These are phyloP conservation scores for Osedax fenrisi DNA, from an alignment of 2,888 invertebrate genomes.

Conservation along the genomic window DNA sequence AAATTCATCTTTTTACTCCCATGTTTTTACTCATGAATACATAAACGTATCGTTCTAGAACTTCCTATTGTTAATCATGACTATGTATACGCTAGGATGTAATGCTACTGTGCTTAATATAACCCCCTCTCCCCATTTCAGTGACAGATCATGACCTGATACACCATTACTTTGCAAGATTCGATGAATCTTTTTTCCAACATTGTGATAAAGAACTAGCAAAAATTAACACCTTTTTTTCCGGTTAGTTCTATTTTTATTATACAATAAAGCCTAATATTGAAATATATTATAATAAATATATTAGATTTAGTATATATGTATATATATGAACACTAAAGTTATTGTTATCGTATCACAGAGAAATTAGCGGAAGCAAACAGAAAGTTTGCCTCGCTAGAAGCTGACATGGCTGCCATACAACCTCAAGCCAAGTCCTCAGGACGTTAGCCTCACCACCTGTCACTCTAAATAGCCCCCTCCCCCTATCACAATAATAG, in stretches of 20 bases:
- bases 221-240: slow-evolving; percentile 92
- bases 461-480: too few species aligned
- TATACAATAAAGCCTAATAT: neutral
- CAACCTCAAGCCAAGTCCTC: slow-evolving; percentile 33
- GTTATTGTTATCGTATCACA: too few species aligned
- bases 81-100: too few species aligned
- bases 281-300: neutral
- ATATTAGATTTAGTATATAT: too few species aligned
- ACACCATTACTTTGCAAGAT: slow-evolving; percentile 75
- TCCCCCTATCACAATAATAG: too few species aligned
- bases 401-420: slow-evolving; percentile 63
- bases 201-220: slow-evolving; percentile 85
- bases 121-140: too few species aligned
- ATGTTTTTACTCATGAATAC: too few species aligned
- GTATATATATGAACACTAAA: too few species aligned
- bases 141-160: slow-evolving; percentile 76
- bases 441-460: slow-evolving; percentile 6
- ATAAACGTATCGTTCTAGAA: too few species aligned
- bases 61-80: too few species aligned
- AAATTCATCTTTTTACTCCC: too few species aligned
- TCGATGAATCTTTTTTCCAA: slow-evolving; percentile 87
- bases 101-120: too few species aligned
- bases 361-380: slow-evolving; percentile 95
- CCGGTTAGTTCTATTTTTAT: slow-evolving; percentile 59
- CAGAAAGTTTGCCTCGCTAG: slow-evolving; percentile 76